These are phyloP conservation scores for Flexamia atlantica DNA, from an alignment of 2,888 invertebrate species.

Conservation along the genomic window DNA sequence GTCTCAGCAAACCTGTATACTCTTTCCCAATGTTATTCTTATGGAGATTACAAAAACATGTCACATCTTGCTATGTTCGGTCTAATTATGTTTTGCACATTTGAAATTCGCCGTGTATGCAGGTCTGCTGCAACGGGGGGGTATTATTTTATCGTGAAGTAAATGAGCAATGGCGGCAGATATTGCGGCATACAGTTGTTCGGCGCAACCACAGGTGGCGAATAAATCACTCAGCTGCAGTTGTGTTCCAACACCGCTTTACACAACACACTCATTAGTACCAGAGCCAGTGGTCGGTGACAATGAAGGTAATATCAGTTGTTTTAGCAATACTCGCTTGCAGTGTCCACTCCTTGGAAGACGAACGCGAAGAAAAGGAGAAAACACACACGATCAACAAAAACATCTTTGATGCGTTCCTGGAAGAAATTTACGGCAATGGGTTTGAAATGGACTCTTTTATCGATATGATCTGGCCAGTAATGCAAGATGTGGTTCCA, in stretches of 20 bases:
- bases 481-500: neutral
- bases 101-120: no score
- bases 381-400: no score
- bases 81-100: no score
- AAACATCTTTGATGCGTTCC: constrained; percentile 5
- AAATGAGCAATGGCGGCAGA: no score
- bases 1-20: no score
- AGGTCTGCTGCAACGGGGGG: no score
- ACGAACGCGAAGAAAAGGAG: neutral
- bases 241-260: neutral
- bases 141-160: no score
- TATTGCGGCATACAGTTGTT: neutral
- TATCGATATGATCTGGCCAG: neutral
- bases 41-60: no score
- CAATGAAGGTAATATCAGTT: neutral
- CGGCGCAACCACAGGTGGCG: constrained; percentile 5
- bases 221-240: neutral
- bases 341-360: neutral
- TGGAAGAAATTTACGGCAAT: neutral
- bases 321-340: neutral
- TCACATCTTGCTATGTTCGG: no score
- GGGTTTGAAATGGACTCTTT: neutral
- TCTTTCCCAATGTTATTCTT: no score
- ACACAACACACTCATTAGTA: neutral
- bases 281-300: neutral